Evolutionary conservation across 2,888 invertebrate genomes (phyloP), one percentile per base, ranked within the genome.

Genomic region (Troglohyphantes excavatus): DNA sequence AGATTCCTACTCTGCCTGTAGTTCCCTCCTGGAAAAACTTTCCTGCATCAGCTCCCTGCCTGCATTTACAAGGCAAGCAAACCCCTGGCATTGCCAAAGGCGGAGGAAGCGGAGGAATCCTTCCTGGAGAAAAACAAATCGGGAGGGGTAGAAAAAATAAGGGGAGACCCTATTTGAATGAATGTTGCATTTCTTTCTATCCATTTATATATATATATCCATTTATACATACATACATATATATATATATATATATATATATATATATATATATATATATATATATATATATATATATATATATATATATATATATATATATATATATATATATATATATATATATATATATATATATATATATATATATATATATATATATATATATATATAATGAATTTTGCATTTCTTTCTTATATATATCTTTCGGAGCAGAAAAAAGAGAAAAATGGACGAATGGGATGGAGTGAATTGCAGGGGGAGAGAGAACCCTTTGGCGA

Each of bases 101-200:
- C 84, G 73, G 68, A 43, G n/a, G n/a, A n/a, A n/a, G 39, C 39
- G 39, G 39, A 39, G 39, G 39, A 39, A 39, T 39, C 39, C 9
- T 39, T 70, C 19, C 63, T 26, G 70, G 19, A 39, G 46, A 33
- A 75, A 78, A 73, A 68, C 72, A 89, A 70, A 21, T 33, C 29
- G 29, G 27, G 29, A 33, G 67, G 26, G 76, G 59, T 46, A 72
- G 82, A 75, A 43, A 27, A 63, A 46, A 27, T 29, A 46, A 53
- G 75, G 46, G 53, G 43, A 78, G 11, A 88, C 70, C 83, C 63
- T 70, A 90, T 90, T 90, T 90, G 89, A 90, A 90, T 90, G 89
- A 90, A 90, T 90, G 83, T 90, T 90, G 89, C 89, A 90, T 83
- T 89, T 90, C 82, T 68, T 82, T 82, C 82, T 82, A 65, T 61